These are phyloP conservation scores for Pseudomyrmex concolor DNA, from an alignment of 1,140 invertebrate species.

Conservation along the genomic window DNA sequence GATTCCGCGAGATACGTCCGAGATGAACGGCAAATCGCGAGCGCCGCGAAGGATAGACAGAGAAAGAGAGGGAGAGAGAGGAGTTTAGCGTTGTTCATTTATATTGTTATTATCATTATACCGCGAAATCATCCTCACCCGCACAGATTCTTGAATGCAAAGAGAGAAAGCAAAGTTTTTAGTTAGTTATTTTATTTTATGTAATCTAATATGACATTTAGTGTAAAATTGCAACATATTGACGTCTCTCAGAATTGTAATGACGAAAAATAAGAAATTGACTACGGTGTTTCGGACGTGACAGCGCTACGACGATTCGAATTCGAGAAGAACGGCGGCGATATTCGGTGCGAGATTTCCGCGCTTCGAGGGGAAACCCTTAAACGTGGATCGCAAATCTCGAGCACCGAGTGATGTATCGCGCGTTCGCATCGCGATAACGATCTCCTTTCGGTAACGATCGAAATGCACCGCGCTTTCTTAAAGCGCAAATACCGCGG, in stretches of 20 bases:
- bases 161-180: background rate
- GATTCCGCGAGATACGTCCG: constrained; percentile 76
- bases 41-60: background rate
- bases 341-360: constrained; percentile 60
- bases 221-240: background rate
- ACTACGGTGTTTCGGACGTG: constrained; percentile 5
- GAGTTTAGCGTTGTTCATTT: background rate
- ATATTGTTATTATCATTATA: too few species aligned
- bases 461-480: constrained; percentile 62
- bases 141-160: background rate
- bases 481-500: constrained; percentile 44
- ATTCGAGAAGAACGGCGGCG: constrained; percentile 1
- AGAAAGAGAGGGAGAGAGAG: background rate
- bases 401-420: constrained; percentile 75
- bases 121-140: constrained; percentile 3
- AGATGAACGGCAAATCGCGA: constrained; percentile 46
- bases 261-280: background rate
- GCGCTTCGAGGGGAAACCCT: constrained; percentile 60
- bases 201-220: background rate
- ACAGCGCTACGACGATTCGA: constrained; percentile 16
- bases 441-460: constrained; percentile 77
- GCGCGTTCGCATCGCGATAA: constrained; percentile 81
- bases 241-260: background rate
- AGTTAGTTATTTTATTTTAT: background rate
- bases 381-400: constrained; percentile 70